A percentile compares a stretch with the other conserved stretches of the same genome.
phyloP scores from a whole-genome alignment of 2,113 vertebrate species.

The Monarcha castaneiventris region DNA sequence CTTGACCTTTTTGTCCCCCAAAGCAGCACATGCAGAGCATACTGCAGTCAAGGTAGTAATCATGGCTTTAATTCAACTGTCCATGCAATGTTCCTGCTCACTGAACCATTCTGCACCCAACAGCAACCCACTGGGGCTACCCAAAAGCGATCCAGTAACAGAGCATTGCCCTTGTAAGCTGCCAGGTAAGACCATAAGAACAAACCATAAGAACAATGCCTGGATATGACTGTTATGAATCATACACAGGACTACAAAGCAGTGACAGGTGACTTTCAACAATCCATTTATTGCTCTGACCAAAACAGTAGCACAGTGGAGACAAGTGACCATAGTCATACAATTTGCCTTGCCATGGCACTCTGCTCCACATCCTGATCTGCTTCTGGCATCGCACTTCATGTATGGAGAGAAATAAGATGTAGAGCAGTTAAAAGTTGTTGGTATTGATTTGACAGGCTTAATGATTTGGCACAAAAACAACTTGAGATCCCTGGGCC shows the following conservation, averaged over 20 bases:
- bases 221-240: background rate
- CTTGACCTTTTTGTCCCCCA: background rate
- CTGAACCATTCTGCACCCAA: background rate
- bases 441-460: background rate
- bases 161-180: fast-evolving
- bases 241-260: background rate
- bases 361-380: background rate
- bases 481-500: background rate
- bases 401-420: background rate
- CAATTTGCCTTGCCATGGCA: background rate
- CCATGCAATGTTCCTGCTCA: background rate
- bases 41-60: background rate
- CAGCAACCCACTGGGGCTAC: background rate
- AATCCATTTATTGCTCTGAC: background rate
- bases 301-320: background rate
- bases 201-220: background rate
- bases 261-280: background rate
- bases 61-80: background rate
- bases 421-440: background rate
- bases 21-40: background rate
- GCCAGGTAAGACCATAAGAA: background rate
- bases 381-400: background rate
- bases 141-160: background rate
- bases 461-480: background rate
- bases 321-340: background rate